Evolutionary conservation across 2,797 vertebrate species (phyloP), one percentile per base, ranked within the genome.

Genomic region (Alectoris magna): DNA sequence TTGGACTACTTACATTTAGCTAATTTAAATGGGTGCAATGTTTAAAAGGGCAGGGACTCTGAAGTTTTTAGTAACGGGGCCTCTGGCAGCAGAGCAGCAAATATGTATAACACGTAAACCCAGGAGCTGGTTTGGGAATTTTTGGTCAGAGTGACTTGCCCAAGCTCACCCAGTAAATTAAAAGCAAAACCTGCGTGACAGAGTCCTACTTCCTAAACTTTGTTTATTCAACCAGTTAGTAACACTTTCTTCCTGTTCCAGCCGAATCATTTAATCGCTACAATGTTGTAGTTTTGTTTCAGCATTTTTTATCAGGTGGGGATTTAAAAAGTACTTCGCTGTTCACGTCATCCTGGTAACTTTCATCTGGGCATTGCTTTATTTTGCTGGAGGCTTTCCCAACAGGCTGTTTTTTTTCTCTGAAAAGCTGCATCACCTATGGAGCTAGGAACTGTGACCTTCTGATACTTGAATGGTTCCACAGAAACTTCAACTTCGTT

Each of bases 361-460:
- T 88, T 96, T 71, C 38, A 89, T 86, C 64, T 72, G 7, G 0
- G 2, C 53, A 62, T 87, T 78, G 59, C 84, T 94, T 94, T 93
- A 81, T 89, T 96, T 94, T 87, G 86, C 88, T 71, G 36, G 70
- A 93, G 87, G 88, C 88, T 91, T 91, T 95, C 74, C 88, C 79
- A 90, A 66, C 14, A 76, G 90, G 71, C 68, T 90, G 63, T 29
- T 1, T 1, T 64, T 64, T 91, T 90, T 56, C 82, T 93, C 90
- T 91, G 78, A 91, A 94, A 95, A 77, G 58, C 41, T 63, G 44
- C 22, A 84, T 84, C 64, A 81, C 44, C 73, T 82, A 9, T 60
- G 43, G 71, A 92, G 41, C 48, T 62, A 58, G 64, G 67, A 91
- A 76, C 73, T 73, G 56, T 77, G 87, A 92, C 88, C 70, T 90